Conservation (phyloP, 1,140 invertebrate species). For the Battus philenor region DNA sequence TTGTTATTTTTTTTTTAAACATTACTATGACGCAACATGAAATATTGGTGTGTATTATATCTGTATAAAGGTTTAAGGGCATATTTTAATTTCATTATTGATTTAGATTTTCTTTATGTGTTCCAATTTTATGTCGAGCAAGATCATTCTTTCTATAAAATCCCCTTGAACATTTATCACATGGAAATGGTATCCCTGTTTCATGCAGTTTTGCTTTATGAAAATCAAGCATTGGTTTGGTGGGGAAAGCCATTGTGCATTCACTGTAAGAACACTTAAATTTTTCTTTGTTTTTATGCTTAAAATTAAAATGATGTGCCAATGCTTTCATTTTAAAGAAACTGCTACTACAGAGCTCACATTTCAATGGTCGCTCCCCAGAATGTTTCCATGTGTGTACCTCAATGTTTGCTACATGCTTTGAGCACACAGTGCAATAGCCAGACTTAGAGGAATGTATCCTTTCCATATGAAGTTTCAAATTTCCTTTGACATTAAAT, state of each 20-base stretch:
- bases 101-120: slow-evolving; percentile 44
- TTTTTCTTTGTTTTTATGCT: slow-evolving; percentile 51
- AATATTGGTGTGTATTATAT: too few relatives aligned
- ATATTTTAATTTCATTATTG: too few relatives aligned
- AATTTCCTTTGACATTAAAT: slow-evolving; percentile 76
- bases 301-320: slow-evolving; percentile 42
- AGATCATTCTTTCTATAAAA: slow-evolving; percentile 61
- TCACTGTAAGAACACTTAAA: slow-evolving; percentile 46
- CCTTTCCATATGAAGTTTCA: slow-evolving; percentile 52
- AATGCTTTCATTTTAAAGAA: slow-evolving; percentile 44
- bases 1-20: too few relatives aligned
- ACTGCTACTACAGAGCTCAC: slow-evolving; percentile 71
- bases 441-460: slow-evolving; percentile 59
- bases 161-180: slow-evolving; percentile 48
- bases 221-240: slow-evolving; percentile 45
- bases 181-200: slow-evolving; percentile 37
- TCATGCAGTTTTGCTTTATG: slow-evolving; percentile 46
- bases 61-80: too few relatives aligned
- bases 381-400: slow-evolving; percentile 80
- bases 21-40: too few relatives aligned
- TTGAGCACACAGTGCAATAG: slow-evolving; percentile 46
- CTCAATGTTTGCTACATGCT: slow-evolving; percentile 51
- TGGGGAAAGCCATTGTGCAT: slow-evolving; percentile 41
- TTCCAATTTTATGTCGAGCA: slow-evolving; percentile 44
- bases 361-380: slow-evolving; percentile 80